These are phyloP conservation scores for Agriopis aurantiaria DNA, from an alignment of 2,888 invertebrate genomes.

Conservation along the genomic window DNA sequence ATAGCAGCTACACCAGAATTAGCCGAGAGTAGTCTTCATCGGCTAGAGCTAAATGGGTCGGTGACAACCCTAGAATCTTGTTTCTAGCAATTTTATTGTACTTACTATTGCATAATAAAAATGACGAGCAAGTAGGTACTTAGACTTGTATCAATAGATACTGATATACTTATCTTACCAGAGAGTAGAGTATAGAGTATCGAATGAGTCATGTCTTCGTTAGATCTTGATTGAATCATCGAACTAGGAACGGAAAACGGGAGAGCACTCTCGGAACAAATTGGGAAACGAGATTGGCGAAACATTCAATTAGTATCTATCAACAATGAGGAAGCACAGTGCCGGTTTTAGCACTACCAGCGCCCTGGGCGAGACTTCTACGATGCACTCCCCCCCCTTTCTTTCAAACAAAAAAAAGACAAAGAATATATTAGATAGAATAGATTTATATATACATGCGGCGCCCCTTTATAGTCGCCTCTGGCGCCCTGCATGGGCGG, in stretches of 20 bases:
- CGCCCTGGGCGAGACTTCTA: too few species aligned
- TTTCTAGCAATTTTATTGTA: slow-evolving; percentile 5
- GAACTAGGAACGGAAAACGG: neutral
- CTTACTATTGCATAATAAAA: slow-evolving; percentile 6
- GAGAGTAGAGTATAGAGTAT: neutral
- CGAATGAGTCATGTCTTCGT: slow-evolving; percentile 2
- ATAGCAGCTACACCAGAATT: too few species aligned
- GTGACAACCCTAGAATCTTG: slow-evolving; percentile 10
- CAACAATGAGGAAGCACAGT: slow-evolving; percentile 1
- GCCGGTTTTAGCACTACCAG: too few species aligned
- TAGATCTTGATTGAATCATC: slow-evolving; percentile 15
- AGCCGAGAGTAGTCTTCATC: too few species aligned
- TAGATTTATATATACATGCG: too few species aligned
- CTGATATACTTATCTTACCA: neutral
- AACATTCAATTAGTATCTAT: slow-evolving; percentile 6
- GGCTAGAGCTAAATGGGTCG: too few species aligned
- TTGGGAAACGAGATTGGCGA: slow-evolving; percentile 10
- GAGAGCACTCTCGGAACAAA: slow-evolving; percentile 19
- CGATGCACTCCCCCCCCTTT: too few species aligned
- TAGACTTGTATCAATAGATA: slow-evolving; percentile 9
- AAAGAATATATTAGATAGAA: too few species aligned
- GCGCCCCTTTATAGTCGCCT: too few species aligned
- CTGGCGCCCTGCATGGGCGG: too few species aligned
- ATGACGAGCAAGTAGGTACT: neutral
- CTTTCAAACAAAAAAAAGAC: too few species aligned